phyloP scores from a whole-genome alignment of 2,797 vertebrate genomes.

The Bovichtus diacanthus region DNA sequence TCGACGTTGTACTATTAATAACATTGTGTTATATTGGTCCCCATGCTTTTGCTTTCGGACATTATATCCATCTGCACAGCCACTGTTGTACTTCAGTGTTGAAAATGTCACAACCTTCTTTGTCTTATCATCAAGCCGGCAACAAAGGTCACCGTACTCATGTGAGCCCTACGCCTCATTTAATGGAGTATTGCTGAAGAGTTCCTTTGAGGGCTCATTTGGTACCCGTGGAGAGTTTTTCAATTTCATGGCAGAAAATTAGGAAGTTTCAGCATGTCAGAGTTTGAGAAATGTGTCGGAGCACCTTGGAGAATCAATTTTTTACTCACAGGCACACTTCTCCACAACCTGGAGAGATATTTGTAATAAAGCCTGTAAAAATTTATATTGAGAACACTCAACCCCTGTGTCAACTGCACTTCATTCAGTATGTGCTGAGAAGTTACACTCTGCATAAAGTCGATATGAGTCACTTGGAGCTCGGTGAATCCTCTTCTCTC shows the following conservation, averaged over 20 bases:
- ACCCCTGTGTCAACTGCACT: constrained; percentile 15
- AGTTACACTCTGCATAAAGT: constrained; percentile 35
- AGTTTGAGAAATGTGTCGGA: constrained; percentile 49
- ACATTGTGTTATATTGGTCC: background rate
- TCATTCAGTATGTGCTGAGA: constrained; percentile 17
- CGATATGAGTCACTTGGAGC: constrained; percentile 24
- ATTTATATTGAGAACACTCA: constrained; percentile 33
- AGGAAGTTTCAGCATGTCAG: constrained; percentile 16
- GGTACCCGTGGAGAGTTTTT: constrained; percentile 4
- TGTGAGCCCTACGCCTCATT: constrained; percentile 10
- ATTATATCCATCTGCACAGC: constrained; percentile 23
- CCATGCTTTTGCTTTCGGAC: background rate
- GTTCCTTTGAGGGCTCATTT: constrained; percentile 33
- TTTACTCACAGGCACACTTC: constrained; percentile 25
- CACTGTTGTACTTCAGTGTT: constrained; percentile 3
- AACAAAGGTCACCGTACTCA: constrained; percentile 46
- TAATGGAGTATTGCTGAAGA: constrained; percentile 13
- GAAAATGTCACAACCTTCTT: constrained; percentile 51
- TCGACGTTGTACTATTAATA: constrained; percentile 18
- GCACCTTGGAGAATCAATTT: constrained; percentile 1
- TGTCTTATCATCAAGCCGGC: constrained; percentile 11
- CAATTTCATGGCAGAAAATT: constrained; percentile 22
- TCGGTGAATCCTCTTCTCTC: constrained; percentile 18
- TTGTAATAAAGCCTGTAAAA: constrained; percentile 22
- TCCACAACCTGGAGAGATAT: constrained; percentile 8